Conservation (phyloP, 2,797 vertebrate species). For the Lophius americanus region DNA sequence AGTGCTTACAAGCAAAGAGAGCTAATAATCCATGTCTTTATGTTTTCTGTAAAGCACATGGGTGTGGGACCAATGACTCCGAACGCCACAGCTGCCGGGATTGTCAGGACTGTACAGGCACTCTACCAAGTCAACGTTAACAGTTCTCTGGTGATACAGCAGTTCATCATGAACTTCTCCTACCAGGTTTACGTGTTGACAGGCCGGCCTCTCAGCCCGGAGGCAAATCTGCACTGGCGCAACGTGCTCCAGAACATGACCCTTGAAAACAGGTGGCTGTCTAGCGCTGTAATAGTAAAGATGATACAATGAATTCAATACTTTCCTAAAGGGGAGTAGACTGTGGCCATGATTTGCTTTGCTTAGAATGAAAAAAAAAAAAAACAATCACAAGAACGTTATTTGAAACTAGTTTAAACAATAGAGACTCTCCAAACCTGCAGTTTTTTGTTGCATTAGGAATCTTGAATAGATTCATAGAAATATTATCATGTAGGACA, state of each 20-base stretch:
- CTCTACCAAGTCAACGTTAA: constrained; percentile 67
- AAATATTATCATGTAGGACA: too few relatives aligned
- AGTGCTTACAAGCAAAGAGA: constrained; percentile 62
- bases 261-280: constrained; percentile 72
- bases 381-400: neutral
- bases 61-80: constrained; percentile 46
- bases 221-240: constrained; percentile 54
- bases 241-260: constrained; percentile 59
- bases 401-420: too few relatives aligned
- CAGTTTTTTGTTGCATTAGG: too few relatives aligned
- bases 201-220: constrained; percentile 45
- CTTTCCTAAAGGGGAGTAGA: too few relatives aligned
- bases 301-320: too few relatives aligned
- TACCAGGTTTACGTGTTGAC: constrained; percentile 34
- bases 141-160: constrained; percentile 33
- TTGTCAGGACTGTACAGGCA: constrained; percentile 59
- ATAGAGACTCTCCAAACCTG: too few relatives aligned
- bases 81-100: constrained; percentile 59
- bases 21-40: constrained; percentile 20
- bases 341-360: neutral
- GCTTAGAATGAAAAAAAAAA: constrained; percentile 1
- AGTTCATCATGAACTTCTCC: constrained; percentile 49
- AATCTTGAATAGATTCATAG: too few relatives aligned
- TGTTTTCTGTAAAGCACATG: constrained; percentile 62
- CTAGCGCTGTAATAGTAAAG: constrained; percentile 4